Evolutionary conservation across 2,113 vertebrate species (phyloP).

Genomic region (Mixornis gularis): DNA sequence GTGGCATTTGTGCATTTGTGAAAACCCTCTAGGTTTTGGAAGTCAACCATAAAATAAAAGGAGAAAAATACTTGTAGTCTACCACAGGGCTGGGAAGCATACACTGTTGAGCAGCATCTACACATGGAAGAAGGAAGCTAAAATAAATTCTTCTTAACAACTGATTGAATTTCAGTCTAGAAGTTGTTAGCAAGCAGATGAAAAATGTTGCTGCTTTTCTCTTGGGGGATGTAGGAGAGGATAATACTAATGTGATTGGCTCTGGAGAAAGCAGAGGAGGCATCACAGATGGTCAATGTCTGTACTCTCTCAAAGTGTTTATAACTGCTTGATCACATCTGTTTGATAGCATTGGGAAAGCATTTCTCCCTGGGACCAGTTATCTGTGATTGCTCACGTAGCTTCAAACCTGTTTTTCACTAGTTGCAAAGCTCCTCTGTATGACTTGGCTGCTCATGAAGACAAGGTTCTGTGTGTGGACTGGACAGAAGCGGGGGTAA

Average conservation of each 20-base stretch:
- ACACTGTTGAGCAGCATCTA: not conserved
- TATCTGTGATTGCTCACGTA: not conserved
- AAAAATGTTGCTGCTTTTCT: not conserved
- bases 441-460: constrained; percentile 94
- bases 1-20: not conserved
- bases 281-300: not conserved
- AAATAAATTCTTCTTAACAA: not conserved
- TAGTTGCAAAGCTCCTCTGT: constrained; percentile 93
- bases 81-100: not conserved
- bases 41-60: not conserved
- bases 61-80: not conserved
- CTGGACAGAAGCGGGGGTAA: constrained; percentile 94
- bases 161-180: not conserved
- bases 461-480: constrained; percentile 96
- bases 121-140: not conserved
- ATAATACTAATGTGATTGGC: not conserved
- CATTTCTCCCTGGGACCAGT: not conserved
- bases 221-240: not conserved
- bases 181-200: not conserved
- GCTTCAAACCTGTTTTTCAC: not conserved
- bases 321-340: not conserved
- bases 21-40: not conserved
- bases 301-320: not conserved
- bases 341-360: not conserved
- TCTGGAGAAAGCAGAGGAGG: not conserved